Evolutionary conservation across 1,140 invertebrate genomes (phyloP), one percentile per base, ranked within the genome.

Genomic region (Brachionus koreanus): DNA sequence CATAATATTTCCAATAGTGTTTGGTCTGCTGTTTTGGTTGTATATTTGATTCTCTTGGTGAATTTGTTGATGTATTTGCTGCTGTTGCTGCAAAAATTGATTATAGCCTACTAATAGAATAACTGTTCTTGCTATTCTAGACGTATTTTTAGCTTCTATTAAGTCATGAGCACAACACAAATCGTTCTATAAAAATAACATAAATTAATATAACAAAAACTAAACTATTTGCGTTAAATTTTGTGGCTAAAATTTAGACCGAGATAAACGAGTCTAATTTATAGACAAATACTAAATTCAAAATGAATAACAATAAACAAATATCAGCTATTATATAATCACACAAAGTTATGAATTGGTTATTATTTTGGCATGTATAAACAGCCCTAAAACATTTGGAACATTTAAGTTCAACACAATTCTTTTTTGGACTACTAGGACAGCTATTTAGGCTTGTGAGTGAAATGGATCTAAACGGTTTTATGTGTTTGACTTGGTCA

Each of bases 131-230:
- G 82, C 65, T 52, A 82, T 29, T 37, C 29, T 69, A 35, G 35
- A 42, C 23, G 82, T 82, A 61, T 82, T 82, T 75, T 82, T 82
- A 39, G 23, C 39, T 74, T 82, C 82, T 63, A 82, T 82, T 33
- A 82, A 61, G 49, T 82, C 82, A 35, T 69, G 67, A 61, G 82
- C 82, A 74, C 65, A 65, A 43, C 82, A 82, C 57, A 82, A 52
- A 75, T 82, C 82, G 29, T 39, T 61, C 75, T 77, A 81, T 19
- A 63, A 63, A 29, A 65, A 16, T 23, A 57, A 43, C 16, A 65
- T 43, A 37, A 0, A 65, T 63, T 29, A 81, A 33, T 33, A 29
- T 9, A n/a, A 43, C 9, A 25, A 74, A 74, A 23, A 74, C 19
- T 46, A 13, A 74, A 57, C 52, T 6, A 74, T 6, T 46, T 46